Base-by-base conservation (phyloP, 2,113 vertebrate genomes). In the Donacobius atricapilla region DNA sequence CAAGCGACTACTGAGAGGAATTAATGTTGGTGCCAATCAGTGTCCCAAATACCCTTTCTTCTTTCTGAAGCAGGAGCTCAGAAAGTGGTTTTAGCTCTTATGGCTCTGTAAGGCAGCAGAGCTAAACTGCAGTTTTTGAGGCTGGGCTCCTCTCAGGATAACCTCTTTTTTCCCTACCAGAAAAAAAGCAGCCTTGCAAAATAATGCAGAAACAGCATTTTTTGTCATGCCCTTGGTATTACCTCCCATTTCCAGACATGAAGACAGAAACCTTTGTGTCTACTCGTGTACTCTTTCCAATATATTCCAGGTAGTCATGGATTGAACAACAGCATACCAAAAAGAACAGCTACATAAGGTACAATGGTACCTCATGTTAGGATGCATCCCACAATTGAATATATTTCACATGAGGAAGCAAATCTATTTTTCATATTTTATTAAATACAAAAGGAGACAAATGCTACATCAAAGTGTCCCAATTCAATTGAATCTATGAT, bases 131-230 rank as follows among this genome's bases (percentile, higher is more conserved):
- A 23, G 57, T 33, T 47, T 83, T 63, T 15, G 13, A 51, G 24
- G 5, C 19, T 71, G 50, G 48, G 27, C 17, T 90, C 31, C 45
- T 58, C 47, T 50, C 35, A 45, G 44, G 60, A 84, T 12, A 77
- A 69, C 4, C 1, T 35, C 54, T 57, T 63, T 95, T 86, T 80
- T 63, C 42, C 18, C 12, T 31, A 39, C 13, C 20, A 72, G 31
- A 64, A 79, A 19, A 50, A 51, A 83, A 65, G 3, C 20, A 42
- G 15, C 23, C 23, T 72, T 61, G 37, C 23, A 80, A 83, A 35
- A 15, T 28, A 90, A 69, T n/a, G 58, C 71, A 94, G 87, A 95
- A 79, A 66, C 35, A 87, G n/a, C 9, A 60, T 66, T 93, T 95
- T 95, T 39, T 68, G 56, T 33, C 79, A 76, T 57, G 27, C 23